Evolutionary conservation across 2,797 vertebrate genomes (phyloP).

Genomic region (Tachyglossus aculeatus): DNA sequence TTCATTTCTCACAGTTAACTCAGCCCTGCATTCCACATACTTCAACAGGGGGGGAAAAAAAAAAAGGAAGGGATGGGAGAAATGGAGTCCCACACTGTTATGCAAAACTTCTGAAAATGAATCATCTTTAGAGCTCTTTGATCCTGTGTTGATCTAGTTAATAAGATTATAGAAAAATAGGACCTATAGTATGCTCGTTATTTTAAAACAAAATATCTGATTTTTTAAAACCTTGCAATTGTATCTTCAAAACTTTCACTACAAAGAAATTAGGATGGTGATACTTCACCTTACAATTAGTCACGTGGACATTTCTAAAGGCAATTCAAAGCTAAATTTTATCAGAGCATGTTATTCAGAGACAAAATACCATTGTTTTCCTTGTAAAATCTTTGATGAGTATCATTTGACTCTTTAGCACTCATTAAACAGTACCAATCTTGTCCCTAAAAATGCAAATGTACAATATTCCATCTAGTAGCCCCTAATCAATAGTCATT

Average conservation of each 20-base stretch:
- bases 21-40: conserved; percentile 14
- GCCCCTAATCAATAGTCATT: conserved; percentile 35
- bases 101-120: neutral
- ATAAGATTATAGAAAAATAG: neutral
- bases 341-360: neutral
- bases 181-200: neutral
- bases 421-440: neutral
- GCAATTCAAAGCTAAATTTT: neutral
- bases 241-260: neutral
- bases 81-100: neutral
- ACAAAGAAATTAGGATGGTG: neutral
- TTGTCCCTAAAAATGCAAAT: conserved; percentile 50
- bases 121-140: neutral
- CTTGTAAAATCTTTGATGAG: conserved; percentile 2
- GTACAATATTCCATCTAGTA: conserved; percentile 23
- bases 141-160: neutral
- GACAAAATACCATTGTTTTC: neutral
- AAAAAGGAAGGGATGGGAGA: neutral
- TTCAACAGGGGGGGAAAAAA: conserved; percentile 10
- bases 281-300: neutral
- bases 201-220: neutral
- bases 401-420: conserved; percentile 6
- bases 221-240: neutral
- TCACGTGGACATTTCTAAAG: neutral
- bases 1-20: conserved; percentile 6